These are phyloP conservation scores for Menidia beryllina DNA, from an alignment of 2,113 vertebrate genomes.

Conservation along the genomic window DNA sequence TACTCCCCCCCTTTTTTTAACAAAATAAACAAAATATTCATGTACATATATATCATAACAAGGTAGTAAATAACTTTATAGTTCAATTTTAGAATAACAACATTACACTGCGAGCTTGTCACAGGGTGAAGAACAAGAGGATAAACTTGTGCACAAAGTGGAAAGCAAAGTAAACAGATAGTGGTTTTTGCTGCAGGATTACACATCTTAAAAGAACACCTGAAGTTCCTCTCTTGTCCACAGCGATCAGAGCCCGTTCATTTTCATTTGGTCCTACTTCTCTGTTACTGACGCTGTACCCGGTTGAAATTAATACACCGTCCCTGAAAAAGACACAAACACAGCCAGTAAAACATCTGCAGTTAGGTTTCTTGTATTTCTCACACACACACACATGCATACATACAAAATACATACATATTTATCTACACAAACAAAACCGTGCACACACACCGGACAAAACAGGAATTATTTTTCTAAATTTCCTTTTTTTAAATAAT, in stretches of 20 bases:
- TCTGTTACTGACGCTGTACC: conserved; percentile 82
- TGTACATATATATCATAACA: neutral
- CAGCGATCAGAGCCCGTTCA: conserved; percentile 17
- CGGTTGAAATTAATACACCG: conserved; percentile 94
- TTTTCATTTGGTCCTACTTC: neutral
- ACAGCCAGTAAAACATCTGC: conserved; percentile 9
- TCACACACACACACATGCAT: no score
- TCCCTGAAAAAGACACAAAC: conserved; percentile 82
- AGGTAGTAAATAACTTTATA: conserved; percentile 44
- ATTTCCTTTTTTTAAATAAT: no score
- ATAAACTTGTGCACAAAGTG: conserved; percentile 30
- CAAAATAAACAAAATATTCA: conserved; percentile 12
- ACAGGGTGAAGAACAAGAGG: neutral
- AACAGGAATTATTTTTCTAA: no score
- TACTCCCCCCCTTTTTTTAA: no score
- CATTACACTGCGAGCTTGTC: neutral
- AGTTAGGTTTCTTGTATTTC: neutral
- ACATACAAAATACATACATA: no score
- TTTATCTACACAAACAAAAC: no score
- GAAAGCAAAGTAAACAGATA: conserved; percentile 29
- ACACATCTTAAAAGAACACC: conserved; percentile 4
- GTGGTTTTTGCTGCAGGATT: conserved; percentile 51
- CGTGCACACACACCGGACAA: no score
- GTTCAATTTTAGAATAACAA: neutral
- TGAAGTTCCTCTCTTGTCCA: conserved; percentile 34